Conservation (phyloP, 2,113 vertebrate species). For the Neopipo cinnamomea region DNA sequence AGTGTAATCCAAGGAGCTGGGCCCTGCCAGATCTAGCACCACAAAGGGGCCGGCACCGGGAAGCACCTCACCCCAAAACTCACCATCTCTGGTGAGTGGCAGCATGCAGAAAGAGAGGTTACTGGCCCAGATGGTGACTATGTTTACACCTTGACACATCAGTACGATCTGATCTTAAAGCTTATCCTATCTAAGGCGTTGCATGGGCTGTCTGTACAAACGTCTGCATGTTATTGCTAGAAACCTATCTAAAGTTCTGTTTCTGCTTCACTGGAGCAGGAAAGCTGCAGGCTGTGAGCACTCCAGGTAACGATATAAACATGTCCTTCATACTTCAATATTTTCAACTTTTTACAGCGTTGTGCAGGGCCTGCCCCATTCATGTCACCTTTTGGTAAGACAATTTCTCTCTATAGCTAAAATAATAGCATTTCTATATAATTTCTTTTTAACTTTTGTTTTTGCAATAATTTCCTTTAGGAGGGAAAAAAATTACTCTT, state of each 20-base stretch:
- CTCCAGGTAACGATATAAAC: background rate
- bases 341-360: background rate
- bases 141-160: background rate
- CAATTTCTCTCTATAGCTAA: background rate
- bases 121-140: background rate
- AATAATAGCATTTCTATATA: background rate
- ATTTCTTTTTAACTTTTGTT: background rate
- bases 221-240: background rate
- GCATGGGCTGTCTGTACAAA: background rate
- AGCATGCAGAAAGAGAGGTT: background rate
- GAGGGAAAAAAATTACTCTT: background rate
- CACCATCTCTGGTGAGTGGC: accelerated
- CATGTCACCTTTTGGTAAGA: background rate
- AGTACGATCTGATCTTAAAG: background rate
- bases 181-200: background rate
- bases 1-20: background rate
- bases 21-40: too few relatives aligned
- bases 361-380: background rate
- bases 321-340: background rate
- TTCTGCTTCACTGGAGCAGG: background rate
- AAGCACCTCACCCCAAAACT: background rate
- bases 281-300: background rate
- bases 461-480: background rate
- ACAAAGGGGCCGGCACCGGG: accelerated
- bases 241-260: background rate